A percentile compares a stretch with the other conserved stretches of the same genome.
Evolutionary conservation across 2,888 invertebrate genomes (phyloP).

Genomic region (Schrankia costaestrigalis): DNA sequence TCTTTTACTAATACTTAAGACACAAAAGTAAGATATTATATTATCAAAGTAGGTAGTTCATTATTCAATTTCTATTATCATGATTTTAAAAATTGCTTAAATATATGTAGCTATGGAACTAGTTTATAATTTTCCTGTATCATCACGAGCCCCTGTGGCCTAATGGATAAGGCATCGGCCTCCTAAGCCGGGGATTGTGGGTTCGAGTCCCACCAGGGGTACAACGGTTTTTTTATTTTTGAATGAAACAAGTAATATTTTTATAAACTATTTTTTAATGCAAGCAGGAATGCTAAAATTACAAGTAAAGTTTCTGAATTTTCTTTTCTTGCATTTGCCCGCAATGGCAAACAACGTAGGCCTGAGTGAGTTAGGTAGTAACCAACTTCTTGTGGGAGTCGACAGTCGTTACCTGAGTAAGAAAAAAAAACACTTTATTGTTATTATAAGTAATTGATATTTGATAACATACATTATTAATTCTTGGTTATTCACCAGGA

Average conservation of each 20-base stretch:
- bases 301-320: conserved; percentile 9
- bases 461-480: too few relatives aligned
- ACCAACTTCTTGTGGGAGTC: conserved; percentile 83
- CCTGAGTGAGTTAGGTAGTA: conserved; percentile 74
- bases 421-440: conserved; percentile 22
- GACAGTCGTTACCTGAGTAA: conserved; percentile 82
- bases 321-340: conserved; percentile 38
- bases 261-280: conserved; percentile 28
- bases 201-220: conserved; percentile 89
- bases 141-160: conserved; percentile 83
- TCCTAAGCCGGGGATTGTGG: conserved; percentile 89
- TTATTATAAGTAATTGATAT: too few relatives aligned
- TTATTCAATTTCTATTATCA: too few relatives aligned
- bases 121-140: neutral
- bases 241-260: conserved; percentile 4
- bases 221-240: conserved; percentile 26
- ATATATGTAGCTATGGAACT: too few relatives aligned
- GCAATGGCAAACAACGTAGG: conserved; percentile 64
- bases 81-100: too few relatives aligned
- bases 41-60: too few relatives aligned
- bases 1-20: too few relatives aligned
- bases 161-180: conserved; percentile 90
- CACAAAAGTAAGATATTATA: too few relatives aligned
- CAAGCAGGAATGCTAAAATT: conserved; percentile 30
- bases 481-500: too few relatives aligned